Evolutionary conservation across 2,888 invertebrate genomes (phyloP).

Genomic region (Ganaspis brasiliensis): DNA sequence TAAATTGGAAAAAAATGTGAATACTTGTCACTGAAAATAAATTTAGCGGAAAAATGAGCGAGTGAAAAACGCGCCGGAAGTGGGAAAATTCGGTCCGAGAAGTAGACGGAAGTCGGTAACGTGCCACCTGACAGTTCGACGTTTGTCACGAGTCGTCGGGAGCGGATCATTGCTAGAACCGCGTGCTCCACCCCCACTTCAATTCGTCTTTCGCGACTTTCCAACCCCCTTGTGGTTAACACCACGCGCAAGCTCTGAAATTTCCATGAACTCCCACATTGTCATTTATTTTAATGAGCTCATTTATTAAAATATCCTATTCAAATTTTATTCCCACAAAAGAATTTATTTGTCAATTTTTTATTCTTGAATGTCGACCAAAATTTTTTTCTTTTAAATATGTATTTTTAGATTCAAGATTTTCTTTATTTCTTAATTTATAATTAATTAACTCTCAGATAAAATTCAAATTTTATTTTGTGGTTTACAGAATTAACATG

Average conservation of each 20-base stretch:
- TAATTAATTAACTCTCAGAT: too few relatives aligned
- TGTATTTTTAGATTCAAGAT: too few relatives aligned
- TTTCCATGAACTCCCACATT: slow-evolving; percentile 17
- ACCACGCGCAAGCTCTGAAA: slow-evolving; percentile 39
- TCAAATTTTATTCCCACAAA: slow-evolving; percentile 10
- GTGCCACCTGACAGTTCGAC: slow-evolving; percentile 62
- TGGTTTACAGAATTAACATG: too few relatives aligned
- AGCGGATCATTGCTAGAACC: slow-evolving; percentile 67
- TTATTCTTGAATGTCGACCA: too few relatives aligned
- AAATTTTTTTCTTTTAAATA: too few relatives aligned
- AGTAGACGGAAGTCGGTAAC: slow-evolving; percentile 53
- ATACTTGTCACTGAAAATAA: neutral
- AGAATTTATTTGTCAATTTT: too few relatives aligned
- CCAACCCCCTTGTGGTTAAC: slow-evolving; percentile 34
- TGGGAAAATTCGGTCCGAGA: slow-evolving; percentile 43
- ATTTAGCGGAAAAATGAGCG: neutral
- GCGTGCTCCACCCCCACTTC: slow-evolving; percentile 66
- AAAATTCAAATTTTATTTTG: too few relatives aligned
- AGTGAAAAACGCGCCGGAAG: slow-evolving; percentile 25
- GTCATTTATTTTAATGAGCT: slow-evolving; percentile 17
- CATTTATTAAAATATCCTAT: neutral
- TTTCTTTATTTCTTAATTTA: neutral
- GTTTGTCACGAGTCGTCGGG: slow-evolving; percentile 66
- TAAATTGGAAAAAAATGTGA: neutral
- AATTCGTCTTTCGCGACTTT: slow-evolving; percentile 37